Evolutionary conservation across 2,888 invertebrate genomes (phyloP), one percentile per base, ranked within the genome.

Genomic region (Apotomis capreana): DNA sequence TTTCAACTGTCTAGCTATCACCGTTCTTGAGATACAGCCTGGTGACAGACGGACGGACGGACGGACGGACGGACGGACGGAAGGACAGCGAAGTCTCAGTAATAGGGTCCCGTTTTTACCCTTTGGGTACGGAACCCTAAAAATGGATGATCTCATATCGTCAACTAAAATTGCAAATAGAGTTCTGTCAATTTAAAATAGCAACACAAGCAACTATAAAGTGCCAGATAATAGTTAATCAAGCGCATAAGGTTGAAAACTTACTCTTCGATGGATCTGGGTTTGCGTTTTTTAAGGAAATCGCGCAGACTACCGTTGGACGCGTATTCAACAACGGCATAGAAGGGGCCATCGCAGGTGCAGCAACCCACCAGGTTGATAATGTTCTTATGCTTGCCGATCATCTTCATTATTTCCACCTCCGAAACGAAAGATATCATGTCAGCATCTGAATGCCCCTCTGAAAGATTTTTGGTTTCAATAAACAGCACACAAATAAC

Each of bases 361-460:
- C 99, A 99, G 84, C 99, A 99, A 0, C 99, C 99, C n/a, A 99
- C 90, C 68, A 99, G 94, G 88, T 99, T 99, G 81, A 99, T 99
- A 68, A 99, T 99, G 88, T 99, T 99, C 74, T 98, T 98, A 87
- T 99, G 99, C 74, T 97, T 96, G 12, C 99, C 99, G 68, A 99
- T 97, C 95, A 97, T 97, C 91, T 99, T 99, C 99, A 99, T 99
- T 94, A 99, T 97, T 85, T 99, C 99, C 99, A 99, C 98, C 89
- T 99, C 99, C 0, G 98, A 97, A 6, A 99, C 98, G 67, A 99
- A 90, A 78, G 99, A 99, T 94, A 98, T 97, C 95, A 99, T 97
- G 85, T 99, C 99, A 5, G 97, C 95, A 83, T 99, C 99, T 0
- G 98, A 98, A 86, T 99, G 99, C 1, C 98, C 98, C 91, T 98